phyloP scores from a whole-genome alignment of 92 coral and sea anemone species.

The Siderastrea radians region DNA sequence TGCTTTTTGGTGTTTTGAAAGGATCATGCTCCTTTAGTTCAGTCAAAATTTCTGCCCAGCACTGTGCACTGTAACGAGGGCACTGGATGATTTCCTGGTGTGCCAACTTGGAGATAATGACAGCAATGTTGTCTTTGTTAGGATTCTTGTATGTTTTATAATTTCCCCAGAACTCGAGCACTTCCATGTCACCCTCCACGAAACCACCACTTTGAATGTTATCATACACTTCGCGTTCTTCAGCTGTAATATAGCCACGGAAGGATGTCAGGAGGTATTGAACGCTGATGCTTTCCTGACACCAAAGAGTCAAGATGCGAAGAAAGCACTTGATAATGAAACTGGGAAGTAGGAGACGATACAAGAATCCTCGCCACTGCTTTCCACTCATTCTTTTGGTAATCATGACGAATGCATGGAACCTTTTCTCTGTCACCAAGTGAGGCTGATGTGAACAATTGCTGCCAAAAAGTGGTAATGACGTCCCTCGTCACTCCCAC shows the following conservation, averaged over 20 bases:
- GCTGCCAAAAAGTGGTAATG: slow-evolving; percentile 65
- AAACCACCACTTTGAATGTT: slow-evolving; percentile 30
- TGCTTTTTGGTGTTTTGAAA: slow-evolving; percentile 54
- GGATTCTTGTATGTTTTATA: slow-evolving; percentile 46
- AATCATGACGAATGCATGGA: slow-evolving; percentile 61
- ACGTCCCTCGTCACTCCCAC: slow-evolving; percentile 51
- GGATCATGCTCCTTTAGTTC: slow-evolving; percentile 52
- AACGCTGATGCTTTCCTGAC: no score
- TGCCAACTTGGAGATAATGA: slow-evolving; percentile 55
- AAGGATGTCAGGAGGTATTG: slow-evolving; percentile 63
- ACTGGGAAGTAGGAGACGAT: no score
- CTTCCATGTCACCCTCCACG: slow-evolving; percentile 52
- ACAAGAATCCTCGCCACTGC: slow-evolving; percentile 37
- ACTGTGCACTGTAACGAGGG: slow-evolving; percentile 66
- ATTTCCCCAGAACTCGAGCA: slow-evolving; percentile 50
- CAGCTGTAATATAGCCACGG: slow-evolving; percentile 39
- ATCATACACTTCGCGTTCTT: slow-evolving; percentile 46
- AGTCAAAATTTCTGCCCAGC: slow-evolving; percentile 58
- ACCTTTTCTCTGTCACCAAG: slow-evolving; percentile 62
- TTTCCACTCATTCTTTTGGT: slow-evolving; percentile 56
- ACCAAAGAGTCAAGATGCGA: no score
- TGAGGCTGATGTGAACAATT: slow-evolving; percentile 38
- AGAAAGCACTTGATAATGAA: no score
- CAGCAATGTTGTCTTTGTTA: slow-evolving; percentile 52
- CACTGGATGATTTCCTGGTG: slow-evolving; percentile 66